These are phyloP conservation scores for Smithornis capensis DNA, from an alignment of 2,113 vertebrate genomes.

Conservation along the genomic window DNA sequence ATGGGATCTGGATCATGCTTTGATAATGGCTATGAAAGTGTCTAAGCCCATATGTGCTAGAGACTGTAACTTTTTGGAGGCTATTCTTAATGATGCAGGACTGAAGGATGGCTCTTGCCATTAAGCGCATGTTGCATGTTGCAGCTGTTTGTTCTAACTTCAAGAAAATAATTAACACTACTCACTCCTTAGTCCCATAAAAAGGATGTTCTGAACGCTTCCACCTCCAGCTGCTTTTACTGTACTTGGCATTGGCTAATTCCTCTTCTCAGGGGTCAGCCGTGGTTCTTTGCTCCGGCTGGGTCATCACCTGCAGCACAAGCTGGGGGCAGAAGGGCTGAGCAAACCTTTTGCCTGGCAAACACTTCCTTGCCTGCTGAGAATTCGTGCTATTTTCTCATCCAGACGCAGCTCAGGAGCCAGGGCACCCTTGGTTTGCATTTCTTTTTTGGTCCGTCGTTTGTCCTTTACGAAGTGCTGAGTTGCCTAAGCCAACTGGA, in stretches of 20 bases:
- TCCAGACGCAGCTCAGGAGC: fast-evolving
- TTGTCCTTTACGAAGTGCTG: fast-evolving
- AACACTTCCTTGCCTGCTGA: neutral
- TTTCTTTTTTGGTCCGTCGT: neutral
- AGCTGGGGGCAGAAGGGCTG: fast-evolving
- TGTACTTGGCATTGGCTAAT: fast-evolving
- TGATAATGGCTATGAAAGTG: neutral
- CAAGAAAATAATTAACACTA: neutral
- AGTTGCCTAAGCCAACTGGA: neutral
- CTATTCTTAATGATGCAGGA: neutral
- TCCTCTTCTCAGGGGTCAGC: too few relatives aligned
- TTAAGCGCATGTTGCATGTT: neutral
- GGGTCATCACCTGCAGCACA: fast-evolving
- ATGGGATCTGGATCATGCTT: neutral
- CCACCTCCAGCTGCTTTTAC: neutral
- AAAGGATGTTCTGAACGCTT: neutral
- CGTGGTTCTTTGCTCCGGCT: too few relatives aligned
- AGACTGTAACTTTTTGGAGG: neutral
- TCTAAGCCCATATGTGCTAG: too few relatives aligned
- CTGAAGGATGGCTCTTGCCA: neutral
- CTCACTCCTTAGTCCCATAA: fast-evolving
- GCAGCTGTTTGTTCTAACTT: neutral
- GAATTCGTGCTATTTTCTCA: fast-evolving
- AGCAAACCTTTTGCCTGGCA: neutral
- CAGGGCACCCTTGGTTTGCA: fast-evolving